Percentiles rank a stretch among this genome's conserved stretches.
Conservation (phyloP, 2,888 invertebrate species). For the Ennomos erosarius region DNA sequence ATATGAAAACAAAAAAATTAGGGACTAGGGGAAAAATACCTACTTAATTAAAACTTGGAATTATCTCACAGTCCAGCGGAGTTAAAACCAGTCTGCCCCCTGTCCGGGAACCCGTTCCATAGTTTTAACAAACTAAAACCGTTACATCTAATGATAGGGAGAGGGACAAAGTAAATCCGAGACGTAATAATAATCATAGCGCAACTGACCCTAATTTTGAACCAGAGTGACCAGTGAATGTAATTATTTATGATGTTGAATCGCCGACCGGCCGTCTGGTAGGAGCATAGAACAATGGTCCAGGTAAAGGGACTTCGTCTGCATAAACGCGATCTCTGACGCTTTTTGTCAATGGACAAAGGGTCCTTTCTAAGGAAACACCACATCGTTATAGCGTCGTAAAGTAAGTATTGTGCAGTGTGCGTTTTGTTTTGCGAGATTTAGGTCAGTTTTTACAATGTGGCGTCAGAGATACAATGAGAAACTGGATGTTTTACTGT, state of each 20-base stretch:
- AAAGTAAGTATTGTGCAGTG: slow-evolving; percentile 80
- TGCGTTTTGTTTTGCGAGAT: slow-evolving; percentile 81
- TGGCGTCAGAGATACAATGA: slow-evolving; percentile 77
- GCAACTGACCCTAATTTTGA: slow-evolving; percentile 76
- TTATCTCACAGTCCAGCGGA: slow-evolving; percentile 75
- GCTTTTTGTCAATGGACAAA: slow-evolving; percentile 84
- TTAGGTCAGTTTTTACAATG: slow-evolving; percentile 83
- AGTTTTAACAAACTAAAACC: slow-evolving; percentile 84
- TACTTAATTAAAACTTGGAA: slow-evolving; percentile 76
- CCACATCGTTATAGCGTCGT: slow-evolving; percentile 83
- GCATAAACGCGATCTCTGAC: slow-evolving; percentile 78
- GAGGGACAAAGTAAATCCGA: slow-evolving; percentile 76
- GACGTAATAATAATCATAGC: slow-evolving; percentile 76
- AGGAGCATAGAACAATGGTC: slow-evolving; percentile 75
- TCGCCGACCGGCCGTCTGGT: slow-evolving; percentile 78
- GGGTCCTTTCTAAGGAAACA: slow-evolving; percentile 82
- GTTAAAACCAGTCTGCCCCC: slow-evolving; percentile 77
- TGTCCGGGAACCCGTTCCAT: slow-evolving; percentile 78
- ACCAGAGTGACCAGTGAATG: slow-evolving; percentile 76
- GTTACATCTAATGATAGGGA: slow-evolving; percentile 85
- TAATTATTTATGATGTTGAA: slow-evolving; percentile 80
- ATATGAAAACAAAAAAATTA: neutral
- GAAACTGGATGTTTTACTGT: slow-evolving; percentile 63
- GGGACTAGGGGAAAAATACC: slow-evolving; percentile 41
- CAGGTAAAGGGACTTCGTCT: slow-evolving; percentile 80